Evolutionary conservation across 2,113 vertebrate genomes (phyloP).

Genomic region (Lasiurus cinereus): DNA sequence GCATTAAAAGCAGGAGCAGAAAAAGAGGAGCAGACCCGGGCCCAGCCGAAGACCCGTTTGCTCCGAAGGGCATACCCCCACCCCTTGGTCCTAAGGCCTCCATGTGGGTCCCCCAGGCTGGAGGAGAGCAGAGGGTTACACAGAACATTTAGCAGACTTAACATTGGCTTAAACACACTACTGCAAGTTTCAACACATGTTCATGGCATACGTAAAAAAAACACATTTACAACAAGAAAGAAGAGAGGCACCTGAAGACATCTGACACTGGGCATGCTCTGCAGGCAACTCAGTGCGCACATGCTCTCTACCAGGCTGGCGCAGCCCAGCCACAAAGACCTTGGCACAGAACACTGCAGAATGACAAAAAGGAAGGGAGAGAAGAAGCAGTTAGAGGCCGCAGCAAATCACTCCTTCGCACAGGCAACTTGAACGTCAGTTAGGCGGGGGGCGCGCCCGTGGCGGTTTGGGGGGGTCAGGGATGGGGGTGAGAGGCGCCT

Average conservation of each 20-base stretch:
- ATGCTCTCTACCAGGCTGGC: slow-evolving; percentile 99
- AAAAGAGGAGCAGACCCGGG: slow-evolving; percentile 80
- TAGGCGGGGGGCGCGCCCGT: slow-evolving; percentile 83
- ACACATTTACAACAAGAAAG: slow-evolving; percentile 94
- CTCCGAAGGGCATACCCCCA: slow-evolving; percentile 71
- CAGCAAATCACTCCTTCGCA: slow-evolving; percentile 90
- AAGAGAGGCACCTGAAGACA: slow-evolving; percentile 99
- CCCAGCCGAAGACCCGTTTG: slow-evolving; percentile 69
- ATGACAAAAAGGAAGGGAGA: slow-evolving; percentile 97
- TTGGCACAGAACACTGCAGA: slow-evolving; percentile 99
- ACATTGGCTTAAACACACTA: slow-evolving; percentile 90
- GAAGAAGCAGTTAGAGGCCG: slow-evolving; percentile 95
- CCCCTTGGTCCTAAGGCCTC: slow-evolving; percentile 81
- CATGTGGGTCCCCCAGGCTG: slow-evolving; percentile 81
- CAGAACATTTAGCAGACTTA: slow-evolving; percentile 91
- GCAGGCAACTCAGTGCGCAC: slow-evolving; percentile 99
- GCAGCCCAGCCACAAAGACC: slow-evolving; percentile 99
- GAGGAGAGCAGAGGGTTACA: slow-evolving; percentile 88
- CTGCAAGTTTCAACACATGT: slow-evolving; percentile 90
- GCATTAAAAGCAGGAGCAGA: slow-evolving; percentile 83
- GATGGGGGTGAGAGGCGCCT: slow-evolving; percentile 62
- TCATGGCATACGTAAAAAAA: slow-evolving; percentile 91
- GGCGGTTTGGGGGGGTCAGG: slow-evolving; percentile 75
- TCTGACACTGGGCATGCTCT: slow-evolving; percentile 99
- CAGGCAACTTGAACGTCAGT: slow-evolving; percentile 90